Percentiles rank a stretch among this genome's conserved stretches.
Conservation (phyloP, 1,140 invertebrate species). For the Piezodorus guildinii region DNA sequence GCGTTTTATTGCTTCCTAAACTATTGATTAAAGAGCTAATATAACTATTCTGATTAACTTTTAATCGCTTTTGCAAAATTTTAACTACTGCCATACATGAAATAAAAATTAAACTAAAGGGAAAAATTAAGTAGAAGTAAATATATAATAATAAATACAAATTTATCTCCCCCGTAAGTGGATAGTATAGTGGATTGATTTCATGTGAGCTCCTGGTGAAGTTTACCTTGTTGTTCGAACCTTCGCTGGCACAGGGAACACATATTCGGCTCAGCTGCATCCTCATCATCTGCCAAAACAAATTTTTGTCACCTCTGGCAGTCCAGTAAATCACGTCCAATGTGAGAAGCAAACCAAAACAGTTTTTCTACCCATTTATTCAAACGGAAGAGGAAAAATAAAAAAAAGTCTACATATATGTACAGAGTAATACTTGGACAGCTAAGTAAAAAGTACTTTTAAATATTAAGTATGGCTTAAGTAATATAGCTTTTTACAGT, state of each 20-base stretch:
- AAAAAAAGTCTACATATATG: too few relatives aligned
- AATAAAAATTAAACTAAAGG: too few relatives aligned
- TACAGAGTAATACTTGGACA: slow-evolving; percentile 3
- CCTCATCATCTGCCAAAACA: slow-evolving; percentile 53
- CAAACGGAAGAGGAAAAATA: background rate
- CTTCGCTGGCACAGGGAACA: slow-evolving; percentile 61
- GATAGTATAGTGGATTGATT: background rate
- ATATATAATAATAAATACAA: background rate
- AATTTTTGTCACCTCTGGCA: slow-evolving; percentile 33
- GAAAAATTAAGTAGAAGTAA: too few relatives aligned
- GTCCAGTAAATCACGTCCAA: background rate
- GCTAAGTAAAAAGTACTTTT: too few relatives aligned
- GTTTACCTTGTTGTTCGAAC: slow-evolving; percentile 59
- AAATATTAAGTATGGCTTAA: too few relatives aligned
- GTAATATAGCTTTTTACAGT: too few relatives aligned
- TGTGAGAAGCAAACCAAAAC: slow-evolving; percentile 5
- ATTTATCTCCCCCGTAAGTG: slow-evolving; percentile 20
- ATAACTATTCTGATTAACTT: too few relatives aligned
- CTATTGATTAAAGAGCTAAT: too few relatives aligned
- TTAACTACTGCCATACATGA: too few relatives aligned
- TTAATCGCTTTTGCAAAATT: too few relatives aligned
- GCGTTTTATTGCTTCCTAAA: too few relatives aligned
- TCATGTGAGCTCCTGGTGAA: slow-evolving; percentile 3
- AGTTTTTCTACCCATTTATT: slow-evolving; percentile 4
- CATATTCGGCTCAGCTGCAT: slow-evolving; percentile 42